Conservation (phyloP, 2,113 vertebrate genomes). For the Ctenodactylus gundi region DNA sequence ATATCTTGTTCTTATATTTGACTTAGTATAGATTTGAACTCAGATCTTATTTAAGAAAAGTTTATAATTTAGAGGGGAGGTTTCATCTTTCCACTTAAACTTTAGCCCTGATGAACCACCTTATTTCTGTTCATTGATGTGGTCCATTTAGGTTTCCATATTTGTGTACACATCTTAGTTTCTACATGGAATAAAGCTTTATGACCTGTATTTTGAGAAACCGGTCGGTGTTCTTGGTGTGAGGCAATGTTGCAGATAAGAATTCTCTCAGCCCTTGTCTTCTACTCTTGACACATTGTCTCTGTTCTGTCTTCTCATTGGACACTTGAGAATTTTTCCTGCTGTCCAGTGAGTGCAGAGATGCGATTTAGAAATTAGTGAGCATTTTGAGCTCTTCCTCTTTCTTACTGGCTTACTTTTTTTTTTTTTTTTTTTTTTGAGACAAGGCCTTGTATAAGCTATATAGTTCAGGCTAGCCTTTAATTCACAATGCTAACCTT, state of each 20-base stretch:
- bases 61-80: not conserved
- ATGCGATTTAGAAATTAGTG: not conserved
- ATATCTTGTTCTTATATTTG: not conserved
- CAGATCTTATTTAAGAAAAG: not conserved
- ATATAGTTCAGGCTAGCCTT: no score
- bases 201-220: not conserved
- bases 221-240: not conserved
- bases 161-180: not conserved
- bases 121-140: not conserved
- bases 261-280: not conserved
- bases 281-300: not conserved
- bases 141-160: not conserved
- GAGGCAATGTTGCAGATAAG: not conserved
- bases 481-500: no score
- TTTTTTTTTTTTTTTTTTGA: no score
- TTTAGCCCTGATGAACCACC: not conserved
- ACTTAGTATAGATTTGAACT: not conserved
- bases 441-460: no score
- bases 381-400: conserved; percentile 12
- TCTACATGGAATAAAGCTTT: not conserved
- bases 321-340: not conserved
- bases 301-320: not conserved
- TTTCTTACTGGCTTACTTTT: no score
- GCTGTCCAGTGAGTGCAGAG: not conserved
- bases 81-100: not conserved